Evolutionary conservation across 2,113 vertebrate genomes (phyloP).

Genomic region (Oryzias celebensis): DNA sequence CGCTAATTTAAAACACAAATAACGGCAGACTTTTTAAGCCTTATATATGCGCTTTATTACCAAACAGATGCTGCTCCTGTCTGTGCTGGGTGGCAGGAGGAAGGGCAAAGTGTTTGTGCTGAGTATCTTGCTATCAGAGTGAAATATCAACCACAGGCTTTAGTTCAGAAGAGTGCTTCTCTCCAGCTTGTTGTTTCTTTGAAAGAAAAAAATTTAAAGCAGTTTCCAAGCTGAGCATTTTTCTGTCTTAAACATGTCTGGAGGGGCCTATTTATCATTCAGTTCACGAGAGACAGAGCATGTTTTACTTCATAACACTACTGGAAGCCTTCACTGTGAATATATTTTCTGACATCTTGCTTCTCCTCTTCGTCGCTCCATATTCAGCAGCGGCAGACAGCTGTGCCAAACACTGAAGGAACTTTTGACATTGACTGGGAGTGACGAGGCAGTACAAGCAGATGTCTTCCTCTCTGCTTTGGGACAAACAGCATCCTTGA

Average conservation of each 20-base stretch:
- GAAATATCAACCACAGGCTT: too few relatives aligned
- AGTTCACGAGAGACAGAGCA: slow-evolving; percentile 10
- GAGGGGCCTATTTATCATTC: slow-evolving; percentile 13
- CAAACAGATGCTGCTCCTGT: neutral
- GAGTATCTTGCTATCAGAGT: too few relatives aligned
- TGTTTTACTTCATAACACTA: slow-evolving; percentile 6
- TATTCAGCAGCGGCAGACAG: slow-evolving; percentile 53
- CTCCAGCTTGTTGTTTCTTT: neutral
- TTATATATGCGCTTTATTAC: neutral
- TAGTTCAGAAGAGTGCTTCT: neutral
- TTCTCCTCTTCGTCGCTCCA: slow-evolving; percentile 13
- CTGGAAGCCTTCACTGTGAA: slow-evolving; percentile 24
- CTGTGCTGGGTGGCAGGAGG: too few relatives aligned
- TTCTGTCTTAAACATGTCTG: slow-evolving; percentile 4
- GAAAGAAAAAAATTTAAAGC: neutral
- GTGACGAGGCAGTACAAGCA: slow-evolving; percentile 67
- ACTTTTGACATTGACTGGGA: slow-evolving; percentile 70
- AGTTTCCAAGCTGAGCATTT: slow-evolving; percentile 1
- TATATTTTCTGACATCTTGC: slow-evolving; percentile 34
- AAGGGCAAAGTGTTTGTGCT: too few relatives aligned
- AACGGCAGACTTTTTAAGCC: neutral
- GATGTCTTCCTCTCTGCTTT: slow-evolving; percentile 70
- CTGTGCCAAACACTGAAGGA: slow-evolving; percentile 60
- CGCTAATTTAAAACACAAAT: slow-evolving; percentile 18
- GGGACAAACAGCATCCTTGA: slow-evolving; percentile 69